Conservation (phyloP, 2,888 invertebrate species). For the Stenotaenia linearis region DNA sequence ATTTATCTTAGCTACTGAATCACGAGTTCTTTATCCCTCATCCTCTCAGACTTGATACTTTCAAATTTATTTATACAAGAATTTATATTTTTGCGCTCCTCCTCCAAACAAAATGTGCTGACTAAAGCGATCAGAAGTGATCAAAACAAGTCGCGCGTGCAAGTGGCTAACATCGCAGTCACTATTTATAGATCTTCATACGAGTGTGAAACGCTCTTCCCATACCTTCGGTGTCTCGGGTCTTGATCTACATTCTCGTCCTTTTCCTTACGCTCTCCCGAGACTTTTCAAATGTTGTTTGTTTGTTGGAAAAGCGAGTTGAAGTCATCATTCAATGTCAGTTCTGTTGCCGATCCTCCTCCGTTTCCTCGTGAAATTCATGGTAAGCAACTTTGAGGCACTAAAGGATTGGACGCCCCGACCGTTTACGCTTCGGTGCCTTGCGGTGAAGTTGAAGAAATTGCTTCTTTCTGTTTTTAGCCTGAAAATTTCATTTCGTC, state of each 20-base stretch:
- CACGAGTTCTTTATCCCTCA: not conserved
- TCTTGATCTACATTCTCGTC: not conserved
- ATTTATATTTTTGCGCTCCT: not conserved
- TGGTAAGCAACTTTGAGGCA: constrained; percentile 23
- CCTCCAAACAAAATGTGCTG: not conserved
- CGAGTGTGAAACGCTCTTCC: not conserved
- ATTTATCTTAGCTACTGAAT: not conserved
- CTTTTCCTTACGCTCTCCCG: not conserved
- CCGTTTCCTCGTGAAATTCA: constrained; percentile 1
- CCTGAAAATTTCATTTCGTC: not conserved
- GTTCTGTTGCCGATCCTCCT: not conserved
- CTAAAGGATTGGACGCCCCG: constrained; percentile 6
- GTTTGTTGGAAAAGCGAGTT: constrained; percentile 11
- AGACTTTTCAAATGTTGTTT: constrained; percentile 14
- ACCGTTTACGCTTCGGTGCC: not conserved
- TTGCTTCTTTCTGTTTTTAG: not conserved
- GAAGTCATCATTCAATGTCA: constrained; percentile 13
- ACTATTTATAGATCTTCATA: constrained; percentile 12
- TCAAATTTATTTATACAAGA: not conserved
- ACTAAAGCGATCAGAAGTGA: not conserved
- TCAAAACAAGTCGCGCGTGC: constrained; percentile 15
- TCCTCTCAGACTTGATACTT: not conserved
- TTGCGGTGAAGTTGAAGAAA: not conserved
- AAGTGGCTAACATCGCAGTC: not conserved
- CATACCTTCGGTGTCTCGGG: not conserved